Evolutionary conservation across 2,888 invertebrate species (phyloP), one percentile per base, ranked within the genome.

Genomic region (Sinohyriopsis cumingii): DNA sequence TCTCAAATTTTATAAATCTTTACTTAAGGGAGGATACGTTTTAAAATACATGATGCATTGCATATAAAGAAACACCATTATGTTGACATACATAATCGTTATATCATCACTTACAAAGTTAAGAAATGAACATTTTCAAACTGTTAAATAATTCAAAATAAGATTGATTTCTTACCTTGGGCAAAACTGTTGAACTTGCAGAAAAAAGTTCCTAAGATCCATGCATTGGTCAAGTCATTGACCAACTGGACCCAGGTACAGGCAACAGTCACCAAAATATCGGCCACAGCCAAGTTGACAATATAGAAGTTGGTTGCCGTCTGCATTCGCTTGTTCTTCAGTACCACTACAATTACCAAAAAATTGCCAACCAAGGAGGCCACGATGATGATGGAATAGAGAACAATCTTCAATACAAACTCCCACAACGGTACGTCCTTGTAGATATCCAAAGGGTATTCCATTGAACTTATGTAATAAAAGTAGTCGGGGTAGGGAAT

Each of bases 231-330:
- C 82, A 95, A 93, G 87, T 95, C 94, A 65, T 93, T 92, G 24
- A 94, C 92, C 73, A 96, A 91, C 90, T 95, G 94, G 81, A 95
- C 93, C 93, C 94, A 94, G 0, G 95, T 95, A 74, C 95, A 94
- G 12, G 94, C 90, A 9, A 85, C 55, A 0, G 84, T 84, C 45
- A 88, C 85, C 65, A 87, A 74, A n/a, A 87, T 80, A 69, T 88
- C 88, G 0, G 88, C 83, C 54, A 87, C 85, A 15, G 87, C 87
- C 66, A 88, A 75, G 67, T 88, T 88, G 15, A 88, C 87, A 62
- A 88, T 86, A 80, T 88, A 88, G 67, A 81, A 88, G 76, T 88
- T 88, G 28, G 88, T 88, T n/a, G 87, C 85, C 0, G 88, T 88
- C 65, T 80, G 77, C 88, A 88, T 87, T 25, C 84, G 78, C 59